Evolutionary conservation across 2,888 invertebrate species (phyloP), one percentile per base, ranked within the genome.

Genomic region (Hydroisotoma schaefferi): DNA sequence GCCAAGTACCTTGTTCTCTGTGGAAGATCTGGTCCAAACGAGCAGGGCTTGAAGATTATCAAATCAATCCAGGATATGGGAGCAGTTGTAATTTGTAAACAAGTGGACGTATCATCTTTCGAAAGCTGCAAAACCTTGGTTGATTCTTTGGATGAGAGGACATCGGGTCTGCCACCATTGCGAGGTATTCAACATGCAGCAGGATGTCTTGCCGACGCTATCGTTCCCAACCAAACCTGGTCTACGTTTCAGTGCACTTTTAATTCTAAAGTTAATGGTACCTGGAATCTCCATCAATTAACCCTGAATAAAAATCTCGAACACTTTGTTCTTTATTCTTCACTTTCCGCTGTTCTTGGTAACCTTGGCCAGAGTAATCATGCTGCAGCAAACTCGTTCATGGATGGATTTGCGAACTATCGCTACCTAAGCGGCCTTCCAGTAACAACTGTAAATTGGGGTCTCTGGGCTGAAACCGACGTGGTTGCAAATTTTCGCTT

Each of bases 181-280:
- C 53, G 56, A 12, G 66, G 66, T 40, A 61, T 66, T 29, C 51
- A 59, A 33, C 66, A 66, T 43, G 49, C 58, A 2, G 66, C 66
- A 1, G 65, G 65, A 0, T 29, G 22, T 20, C 40, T 65, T 1
- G 48, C 60, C 2, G 65, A 65, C 40, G 62, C 60, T 0, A 65
- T 57, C 12, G 51, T 55, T 6, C 29, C 57, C 2, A 65, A 62
- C 37, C 65, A 65, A 38, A 62, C 65, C 0, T 27, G 54, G 54
- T 59, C 59, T 10, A 63, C 55, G 55, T 66, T 54, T 49, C 40
- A 57, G 18, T 44, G 48, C 20, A 26, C 48, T 27, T 66, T 60
- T 44, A 53, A 58, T 27, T 62, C 57, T n/a, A 60, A 60, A 26
- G 53, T 60, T 12, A 5, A 37, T 6, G 60, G 60, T 1, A 22